Conservation (phyloP, 2,113 vertebrate genomes). For the Malurus elegans region DNA sequence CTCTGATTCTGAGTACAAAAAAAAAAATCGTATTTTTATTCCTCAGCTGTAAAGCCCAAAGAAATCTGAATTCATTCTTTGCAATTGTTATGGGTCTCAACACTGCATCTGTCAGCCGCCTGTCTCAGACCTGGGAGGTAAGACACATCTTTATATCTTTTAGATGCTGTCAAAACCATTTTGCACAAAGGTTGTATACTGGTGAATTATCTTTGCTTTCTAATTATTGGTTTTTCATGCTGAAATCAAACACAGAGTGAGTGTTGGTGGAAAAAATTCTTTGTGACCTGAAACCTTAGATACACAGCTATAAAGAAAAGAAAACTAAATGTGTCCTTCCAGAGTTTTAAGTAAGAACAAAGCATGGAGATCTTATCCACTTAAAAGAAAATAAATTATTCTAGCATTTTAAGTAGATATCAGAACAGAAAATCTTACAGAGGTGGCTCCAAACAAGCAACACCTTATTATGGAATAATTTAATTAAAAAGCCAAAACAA, state of each 20-base stretch:
- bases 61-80: conserved; percentile 96
- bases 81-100: conserved; percentile 98
- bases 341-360: background rate
- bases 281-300: background rate
- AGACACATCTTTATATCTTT: conserved; percentile 22
- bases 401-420: background rate
- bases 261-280: background rate
- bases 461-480: background rate
- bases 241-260: background rate
- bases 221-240: background rate
- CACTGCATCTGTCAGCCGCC: conserved; percentile 90
- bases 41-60: conserved; percentile 92
- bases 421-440: background rate
- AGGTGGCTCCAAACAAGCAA: background rate
- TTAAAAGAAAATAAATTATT: background rate
- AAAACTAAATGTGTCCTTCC: background rate
- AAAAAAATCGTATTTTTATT: conserved; percentile 50
- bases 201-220: background rate
- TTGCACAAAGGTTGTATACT: background rate
- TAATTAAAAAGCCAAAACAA: background rate
- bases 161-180: background rate
- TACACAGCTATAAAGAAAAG: background rate
- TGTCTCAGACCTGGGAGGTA: conserved; percentile 97
- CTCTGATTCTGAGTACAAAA: background rate
- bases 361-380: background rate